phyloP scores from a whole-genome alignment of 2,888 invertebrate genomes.

The Oscheius sp. region DNA sequence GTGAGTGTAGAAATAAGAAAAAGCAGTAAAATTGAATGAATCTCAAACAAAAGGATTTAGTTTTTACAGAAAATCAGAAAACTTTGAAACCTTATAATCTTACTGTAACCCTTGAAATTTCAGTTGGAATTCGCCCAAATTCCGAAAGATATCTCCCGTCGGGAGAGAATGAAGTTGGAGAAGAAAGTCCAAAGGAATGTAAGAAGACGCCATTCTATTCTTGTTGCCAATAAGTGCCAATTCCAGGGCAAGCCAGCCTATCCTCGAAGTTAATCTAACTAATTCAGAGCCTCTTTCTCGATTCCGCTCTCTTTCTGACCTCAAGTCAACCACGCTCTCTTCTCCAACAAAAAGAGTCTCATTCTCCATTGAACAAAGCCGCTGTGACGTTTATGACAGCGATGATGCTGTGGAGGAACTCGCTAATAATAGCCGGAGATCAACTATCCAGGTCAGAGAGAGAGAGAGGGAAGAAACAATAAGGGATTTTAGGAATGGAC shows the following conservation, averaged over 20 bases:
- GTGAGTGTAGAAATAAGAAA: neutral
- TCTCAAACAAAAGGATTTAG: too few relatives aligned
- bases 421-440: neutral
- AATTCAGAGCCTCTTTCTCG: slow-evolving; percentile 19
- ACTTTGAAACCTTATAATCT: too few relatives aligned
- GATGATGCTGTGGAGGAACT: neutral
- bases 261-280: neutral
- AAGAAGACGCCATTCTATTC: slow-evolving; percentile 18
- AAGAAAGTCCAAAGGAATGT: slow-evolving; percentile 18
- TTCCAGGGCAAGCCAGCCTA: neutral
- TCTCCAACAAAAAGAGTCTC: slow-evolving; percentile 27
- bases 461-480: neutral
- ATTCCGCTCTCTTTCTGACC: slow-evolving; percentile 11
- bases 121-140: slow-evolving; percentile 22
- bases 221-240: slow-evolving; percentile 21
- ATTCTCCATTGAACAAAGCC: slow-evolving; percentile 15
- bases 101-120: neutral
- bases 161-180: slow-evolving; percentile 20
- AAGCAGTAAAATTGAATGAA: neutral
- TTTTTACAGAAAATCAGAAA: neutral
- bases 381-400: slow-evolving; percentile 3
- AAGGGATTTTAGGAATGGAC: neutral
- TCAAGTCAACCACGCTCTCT: neutral
- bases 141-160: slow-evolving; percentile 23
- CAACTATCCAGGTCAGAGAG: neutral